Evolutionary conservation across 2,113 vertebrate genomes (phyloP).

Genomic region (Orthonyx spaldingii): DNA sequence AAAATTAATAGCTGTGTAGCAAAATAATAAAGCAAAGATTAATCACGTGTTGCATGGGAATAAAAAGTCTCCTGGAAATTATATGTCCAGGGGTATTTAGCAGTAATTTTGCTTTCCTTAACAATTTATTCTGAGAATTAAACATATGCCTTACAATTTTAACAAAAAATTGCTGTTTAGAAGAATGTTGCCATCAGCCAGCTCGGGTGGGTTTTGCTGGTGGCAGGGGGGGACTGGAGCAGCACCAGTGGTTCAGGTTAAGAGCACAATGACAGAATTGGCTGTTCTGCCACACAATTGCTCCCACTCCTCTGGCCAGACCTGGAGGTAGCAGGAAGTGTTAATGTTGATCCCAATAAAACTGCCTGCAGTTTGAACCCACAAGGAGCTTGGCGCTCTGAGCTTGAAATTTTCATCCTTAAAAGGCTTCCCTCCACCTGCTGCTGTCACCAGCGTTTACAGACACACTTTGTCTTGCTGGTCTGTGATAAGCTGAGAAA

Average conservation of each 20-base stretch:
- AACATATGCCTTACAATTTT: not conserved
- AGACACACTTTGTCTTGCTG: not conserved
- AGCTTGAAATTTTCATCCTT: not conserved
- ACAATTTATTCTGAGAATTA: not conserved
- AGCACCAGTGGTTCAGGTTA: rapidly evolving
- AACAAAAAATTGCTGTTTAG: not conserved
- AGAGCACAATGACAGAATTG: not conserved
- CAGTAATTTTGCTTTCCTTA: not conserved
- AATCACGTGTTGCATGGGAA: not conserved
- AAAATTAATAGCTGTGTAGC: not conserved
- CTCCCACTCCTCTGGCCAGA: not conserved
- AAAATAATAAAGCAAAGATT: not conserved
- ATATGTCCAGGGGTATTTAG: not conserved
- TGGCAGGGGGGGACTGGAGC: not conserved
- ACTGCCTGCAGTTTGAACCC: not conserved
- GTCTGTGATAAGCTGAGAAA: not conserved
- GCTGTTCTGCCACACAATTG: not conserved
- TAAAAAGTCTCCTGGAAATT: not conserved
- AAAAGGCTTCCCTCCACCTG: not conserved
- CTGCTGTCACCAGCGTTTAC: not conserved
- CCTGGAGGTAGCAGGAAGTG: rapidly evolving
- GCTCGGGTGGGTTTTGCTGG: not conserved
- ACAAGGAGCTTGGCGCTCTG: not conserved
- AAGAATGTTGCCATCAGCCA: not conserved
- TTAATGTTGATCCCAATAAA: not conserved